These are phyloP conservation scores for Caenorhabditis virilis DNA, from an alignment of 2,888 invertebrate species.

Conservation along the genomic window DNA sequence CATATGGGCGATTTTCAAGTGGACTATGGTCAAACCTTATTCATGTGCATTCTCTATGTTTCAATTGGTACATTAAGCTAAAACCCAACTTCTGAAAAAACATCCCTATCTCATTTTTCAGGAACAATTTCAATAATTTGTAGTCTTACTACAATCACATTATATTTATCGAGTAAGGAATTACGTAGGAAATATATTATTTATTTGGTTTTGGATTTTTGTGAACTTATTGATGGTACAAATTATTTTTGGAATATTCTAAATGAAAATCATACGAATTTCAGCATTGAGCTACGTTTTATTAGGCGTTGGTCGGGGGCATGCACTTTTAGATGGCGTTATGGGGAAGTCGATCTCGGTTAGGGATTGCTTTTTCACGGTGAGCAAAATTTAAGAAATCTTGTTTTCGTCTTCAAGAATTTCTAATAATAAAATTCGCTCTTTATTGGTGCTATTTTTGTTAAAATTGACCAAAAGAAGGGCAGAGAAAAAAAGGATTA, in stretches of 20 bases:
- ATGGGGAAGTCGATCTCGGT: slow-evolving; percentile 42
- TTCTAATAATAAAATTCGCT: too few species aligned
- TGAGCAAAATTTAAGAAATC: too few species aligned
- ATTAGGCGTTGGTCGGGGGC: slow-evolving; percentile 35
- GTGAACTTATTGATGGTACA: slow-evolving; percentile 54
- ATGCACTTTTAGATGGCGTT: slow-evolving; percentile 29
- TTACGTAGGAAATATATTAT: slow-evolving; percentile 49
- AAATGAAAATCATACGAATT: too few species aligned
- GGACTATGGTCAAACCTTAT: slow-evolving; percentile 41
- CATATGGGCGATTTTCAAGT: slow-evolving; percentile 40
- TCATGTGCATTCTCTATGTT: slow-evolving; percentile 53
- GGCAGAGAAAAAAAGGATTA: not conserved
- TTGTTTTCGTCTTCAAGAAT: too few species aligned
- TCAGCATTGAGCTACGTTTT: slow-evolving; percentile 45
- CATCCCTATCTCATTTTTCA: slow-evolving; percentile 12
- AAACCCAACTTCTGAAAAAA: not conserved
- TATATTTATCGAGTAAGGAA: slow-evolving; percentile 38
- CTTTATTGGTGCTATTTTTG: too few species aligned
- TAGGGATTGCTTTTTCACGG: slow-evolving; percentile 43
- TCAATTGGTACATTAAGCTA: slow-evolving; percentile 34
- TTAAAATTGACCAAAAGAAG: too few species aligned
- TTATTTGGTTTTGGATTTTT: slow-evolving; percentile 49
- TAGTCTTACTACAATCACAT: slow-evolving; percentile 39
- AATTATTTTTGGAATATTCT: not conserved
- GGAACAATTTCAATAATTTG: slow-evolving; percentile 41